A percentile compares a stretch with the other conserved stretches of the same genome.
These are phyloP conservation scores for Ceramica pisi DNA, from an alignment of 2,888 invertebrate species.

Conservation along the genomic window DNA sequence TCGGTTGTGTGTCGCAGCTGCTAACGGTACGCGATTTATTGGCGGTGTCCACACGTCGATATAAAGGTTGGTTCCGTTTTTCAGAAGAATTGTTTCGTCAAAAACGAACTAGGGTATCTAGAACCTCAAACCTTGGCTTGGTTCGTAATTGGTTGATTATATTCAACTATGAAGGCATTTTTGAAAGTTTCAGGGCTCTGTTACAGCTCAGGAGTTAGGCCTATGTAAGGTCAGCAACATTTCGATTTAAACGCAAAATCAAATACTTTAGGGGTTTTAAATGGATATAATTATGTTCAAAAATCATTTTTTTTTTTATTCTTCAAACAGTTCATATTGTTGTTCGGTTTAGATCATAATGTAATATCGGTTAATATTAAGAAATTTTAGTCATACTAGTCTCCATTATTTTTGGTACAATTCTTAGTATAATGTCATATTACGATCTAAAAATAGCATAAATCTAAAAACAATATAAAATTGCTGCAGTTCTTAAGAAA, in stretches of 20 bases:
- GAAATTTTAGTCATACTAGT: not conserved
- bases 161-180: not conserved
- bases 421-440: constrained; percentile 29
- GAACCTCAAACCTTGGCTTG: too few relatives aligned
- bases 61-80: constrained; percentile 53
- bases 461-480: constrained; percentile 58
- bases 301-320: too few relatives aligned
- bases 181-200: not conserved
- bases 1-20: constrained; percentile 63
- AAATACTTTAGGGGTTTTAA: too few relatives aligned
- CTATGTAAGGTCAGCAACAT: not conserved
- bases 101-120: not conserved
- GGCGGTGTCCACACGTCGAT: constrained; percentile 57
- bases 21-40: constrained; percentile 68
- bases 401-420: not conserved
- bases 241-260: not conserved
- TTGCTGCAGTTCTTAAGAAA: constrained; percentile 65
- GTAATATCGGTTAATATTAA: too few relatives aligned
- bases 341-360: too few relatives aligned
- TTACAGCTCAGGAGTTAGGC: not conserved
- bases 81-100: constrained; percentile 16
- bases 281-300: too few relatives aligned
- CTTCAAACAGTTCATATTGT: too few relatives aligned
- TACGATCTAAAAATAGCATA: constrained; percentile 45
- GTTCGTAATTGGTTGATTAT: not conserved